Percentiles rank a stretch among this genome's conserved stretches.
Evolutionary conservation across 2,888 invertebrate species (phyloP).

Genomic region (Tenthredo scrophulariae): DNA sequence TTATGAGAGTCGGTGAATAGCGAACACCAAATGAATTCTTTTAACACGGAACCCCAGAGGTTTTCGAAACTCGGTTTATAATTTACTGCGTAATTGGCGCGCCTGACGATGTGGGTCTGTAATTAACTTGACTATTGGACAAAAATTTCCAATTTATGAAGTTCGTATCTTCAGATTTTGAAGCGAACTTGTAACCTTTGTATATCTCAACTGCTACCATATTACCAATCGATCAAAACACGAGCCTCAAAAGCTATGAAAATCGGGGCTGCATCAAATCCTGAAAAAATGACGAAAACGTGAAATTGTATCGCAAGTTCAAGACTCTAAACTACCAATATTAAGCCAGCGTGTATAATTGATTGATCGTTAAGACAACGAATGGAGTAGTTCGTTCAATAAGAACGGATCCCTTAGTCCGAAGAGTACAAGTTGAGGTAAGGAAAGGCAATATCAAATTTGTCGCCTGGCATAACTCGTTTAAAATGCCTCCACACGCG

Average conservation of each 20-base stretch:
- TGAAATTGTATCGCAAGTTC: neutral
- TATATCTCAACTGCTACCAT: neutral
- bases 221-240: neutral
- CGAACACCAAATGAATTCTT: slow-evolving; percentile 73
- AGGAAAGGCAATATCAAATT: slow-evolving; percentile 40
- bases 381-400: neutral
- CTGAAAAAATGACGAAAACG: neutral
- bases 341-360: neutral
- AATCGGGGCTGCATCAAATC: neutral
- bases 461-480: slow-evolving; percentile 47
- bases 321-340: neutral
- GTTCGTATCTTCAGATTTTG: neutral
- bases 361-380: neutral
- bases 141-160: slow-evolving; percentile 35
- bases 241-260: neutral
- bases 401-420: slow-evolving; percentile 19
- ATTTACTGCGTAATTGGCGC: slow-evolving; percentile 57
- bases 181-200: neutral
- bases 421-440: slow-evolving; percentile 8
- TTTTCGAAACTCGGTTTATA: slow-evolving; percentile 72
- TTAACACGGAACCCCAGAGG: slow-evolving; percentile 60
- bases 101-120: slow-evolving; percentile 22
- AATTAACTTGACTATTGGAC: slow-evolving; percentile 45
- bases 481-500: slow-evolving; percentile 35
- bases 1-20: slow-evolving; percentile 70